Conservation (phyloP, 53 echinoderm and acorn worm genomes). For the Zoroaster sp. region DNA sequence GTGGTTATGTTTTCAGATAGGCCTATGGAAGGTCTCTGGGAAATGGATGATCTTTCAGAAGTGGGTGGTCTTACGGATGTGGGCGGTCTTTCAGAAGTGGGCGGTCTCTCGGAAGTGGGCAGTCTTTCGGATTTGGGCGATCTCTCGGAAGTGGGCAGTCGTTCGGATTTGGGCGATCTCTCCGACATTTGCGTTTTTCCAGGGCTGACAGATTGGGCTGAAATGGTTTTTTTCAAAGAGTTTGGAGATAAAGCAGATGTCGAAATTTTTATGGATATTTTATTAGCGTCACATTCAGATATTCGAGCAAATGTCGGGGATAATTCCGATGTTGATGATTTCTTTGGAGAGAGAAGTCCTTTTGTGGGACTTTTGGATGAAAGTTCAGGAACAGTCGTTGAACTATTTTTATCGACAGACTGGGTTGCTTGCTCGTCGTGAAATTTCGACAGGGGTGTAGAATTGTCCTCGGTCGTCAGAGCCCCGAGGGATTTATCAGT, state of each 20-base stretch:
- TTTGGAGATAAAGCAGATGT: constrained; percentile 18
- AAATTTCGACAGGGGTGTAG: not conserved
- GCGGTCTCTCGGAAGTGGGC: not conserved
- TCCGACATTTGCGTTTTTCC: not conserved
- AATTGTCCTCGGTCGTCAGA: constrained; percentile 3
- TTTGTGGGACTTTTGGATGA: not conserved
- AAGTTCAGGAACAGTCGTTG: not conserved
- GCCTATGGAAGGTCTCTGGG: not conserved
- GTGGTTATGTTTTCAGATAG: too few relatives aligned
- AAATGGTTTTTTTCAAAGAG: not conserved
- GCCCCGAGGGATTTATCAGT: constrained; percentile 26
- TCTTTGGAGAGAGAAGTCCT: constrained; percentile 23
- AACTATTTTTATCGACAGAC: not conserved
- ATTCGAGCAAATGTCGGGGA: constrained; percentile 29
- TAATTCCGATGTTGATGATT: not conserved
- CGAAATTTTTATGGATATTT: constrained; percentile 25
- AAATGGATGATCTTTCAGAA: not conserved
- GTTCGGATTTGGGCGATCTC: not conserved
- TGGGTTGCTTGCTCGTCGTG: not conserved
- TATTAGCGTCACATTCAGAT: constrained; percentile 17
- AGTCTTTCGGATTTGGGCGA: not conserved
- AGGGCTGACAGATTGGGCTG: not conserved
- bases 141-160: not conserved
- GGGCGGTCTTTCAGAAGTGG: not conserved
- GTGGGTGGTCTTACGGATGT: not conserved